Conservation (phyloP, 2,888 invertebrate species). For the Agyllia agylla region DNA sequence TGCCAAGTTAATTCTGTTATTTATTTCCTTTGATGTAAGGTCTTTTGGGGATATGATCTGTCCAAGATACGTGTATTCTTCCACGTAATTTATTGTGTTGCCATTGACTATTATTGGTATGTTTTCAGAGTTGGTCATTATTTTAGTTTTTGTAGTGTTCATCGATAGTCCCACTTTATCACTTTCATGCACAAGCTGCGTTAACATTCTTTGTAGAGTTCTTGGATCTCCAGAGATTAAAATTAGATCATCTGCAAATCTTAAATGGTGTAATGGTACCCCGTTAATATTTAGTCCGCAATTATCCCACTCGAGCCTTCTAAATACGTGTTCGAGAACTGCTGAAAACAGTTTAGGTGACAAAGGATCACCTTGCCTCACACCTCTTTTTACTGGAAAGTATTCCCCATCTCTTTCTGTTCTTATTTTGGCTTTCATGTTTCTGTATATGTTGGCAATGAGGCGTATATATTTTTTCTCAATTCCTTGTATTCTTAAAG, state of each 20-base stretch:
- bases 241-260: not conserved
- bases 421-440: not conserved
- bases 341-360: not conserved
- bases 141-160: not conserved
- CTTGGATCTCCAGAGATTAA: not conserved
- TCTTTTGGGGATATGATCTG: not conserved
- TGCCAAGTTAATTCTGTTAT: not conserved
- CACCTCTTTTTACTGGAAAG: not conserved
- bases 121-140: not conserved
- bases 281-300: not conserved
- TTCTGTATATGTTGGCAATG: not conserved
- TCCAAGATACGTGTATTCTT: not conserved
- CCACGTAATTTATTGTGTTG: not conserved
- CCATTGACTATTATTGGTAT: not conserved
- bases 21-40: not conserved
- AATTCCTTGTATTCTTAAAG: not conserved
- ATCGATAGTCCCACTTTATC: not conserved
- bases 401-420: not conserved
- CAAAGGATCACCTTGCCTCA: not conserved
- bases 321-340: not conserved
- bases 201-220: not conserved
- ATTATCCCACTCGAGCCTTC: not conserved
- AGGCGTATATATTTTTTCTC: not conserved
- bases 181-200: not conserved
- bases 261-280: not conserved